Evolutionary conservation across 2,888 invertebrate species (phyloP), one percentile per base, ranked within the genome.

Genomic region (Trachelus stipa): DNA sequence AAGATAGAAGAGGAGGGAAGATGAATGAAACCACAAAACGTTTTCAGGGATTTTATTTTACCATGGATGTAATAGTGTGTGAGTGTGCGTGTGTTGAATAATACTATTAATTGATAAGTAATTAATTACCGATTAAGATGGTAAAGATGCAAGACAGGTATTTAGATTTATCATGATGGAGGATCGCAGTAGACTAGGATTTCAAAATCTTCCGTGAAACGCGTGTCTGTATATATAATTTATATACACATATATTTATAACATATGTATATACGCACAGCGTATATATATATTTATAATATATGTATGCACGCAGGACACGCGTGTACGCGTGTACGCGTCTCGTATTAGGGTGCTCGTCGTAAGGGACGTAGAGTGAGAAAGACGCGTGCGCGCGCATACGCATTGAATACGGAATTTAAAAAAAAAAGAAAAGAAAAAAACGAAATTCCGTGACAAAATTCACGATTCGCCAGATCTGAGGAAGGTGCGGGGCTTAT

Each of bases 71-170:
- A 89, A 90, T 88, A 86, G 85, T 87, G 90, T 88, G 90, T 90
- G 89, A 89, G 89, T 89, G 90, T 88, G 90, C 87, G 89, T 89
- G 90, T 89, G 90, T 89, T 88, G 85, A 89, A 86, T 88, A 88
- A 88, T 88, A 90, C 85, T 89, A 89, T 89, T 91, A 90, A 89
- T 90, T 88, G 83, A 89, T 90, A 91, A 91, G 90, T 89, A 86
- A 90, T 84, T 81, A 82, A 85, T 90, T 89, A 88, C 88, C 86
- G 86, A 87, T 88, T 87, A 87, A 86, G 85, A 81, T 37, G 75
- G 75, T 74, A 74, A 37, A 74, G 74, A 34, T 12, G 74, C 74
- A 35, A 74, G 35, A 74, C 34, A 37, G 37, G 74, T 74, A 74
- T 74, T 74, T 74, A 74, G 71, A 34, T 12, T 71, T 71, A 71